These are phyloP conservation scores for Melanerpes formicivorus DNA, from an alignment of 2,113 vertebrate genomes.

Conservation along the genomic window DNA sequence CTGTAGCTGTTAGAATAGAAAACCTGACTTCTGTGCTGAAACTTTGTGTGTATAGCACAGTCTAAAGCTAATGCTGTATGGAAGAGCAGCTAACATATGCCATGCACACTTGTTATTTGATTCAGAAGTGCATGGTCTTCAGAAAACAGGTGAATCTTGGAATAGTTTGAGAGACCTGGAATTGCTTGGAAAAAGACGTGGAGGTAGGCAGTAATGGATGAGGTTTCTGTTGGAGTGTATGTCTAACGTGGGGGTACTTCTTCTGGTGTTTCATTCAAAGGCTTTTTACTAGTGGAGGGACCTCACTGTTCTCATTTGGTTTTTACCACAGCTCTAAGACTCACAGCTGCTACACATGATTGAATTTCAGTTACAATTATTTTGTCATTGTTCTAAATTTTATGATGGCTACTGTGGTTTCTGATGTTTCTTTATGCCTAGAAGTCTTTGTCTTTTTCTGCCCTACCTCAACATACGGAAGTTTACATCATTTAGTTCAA, in stretches of 20 bases:
- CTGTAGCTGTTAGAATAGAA: neutral
- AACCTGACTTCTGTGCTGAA: neutral
- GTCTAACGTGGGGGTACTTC: neutral
- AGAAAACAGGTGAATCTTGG: neutral
- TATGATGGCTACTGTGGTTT: accelerated
- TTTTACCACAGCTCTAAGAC: neutral
- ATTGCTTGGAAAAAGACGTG: neutral
- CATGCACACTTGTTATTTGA: neutral
- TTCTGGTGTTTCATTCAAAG: neutral
- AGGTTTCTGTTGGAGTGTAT: neutral
- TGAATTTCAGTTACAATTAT: neutral
- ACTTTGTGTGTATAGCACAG: neutral
- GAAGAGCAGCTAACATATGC: neutral
- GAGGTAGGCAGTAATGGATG: neutral
- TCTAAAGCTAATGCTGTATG: neutral
- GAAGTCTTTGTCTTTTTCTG: neutral
- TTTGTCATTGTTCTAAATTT: neutral
- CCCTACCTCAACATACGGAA: neutral
- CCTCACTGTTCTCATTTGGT: neutral
- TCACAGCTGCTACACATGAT: neutral
- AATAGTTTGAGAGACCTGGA: neutral
- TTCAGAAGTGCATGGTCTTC: neutral
- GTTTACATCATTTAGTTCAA: neutral
- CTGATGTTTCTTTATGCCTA: neutral
- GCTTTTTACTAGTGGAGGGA: neutral